Evolutionary conservation across 1,140 invertebrate genomes (phyloP).

Genomic region (Saccostrea cuccullata): DNA sequence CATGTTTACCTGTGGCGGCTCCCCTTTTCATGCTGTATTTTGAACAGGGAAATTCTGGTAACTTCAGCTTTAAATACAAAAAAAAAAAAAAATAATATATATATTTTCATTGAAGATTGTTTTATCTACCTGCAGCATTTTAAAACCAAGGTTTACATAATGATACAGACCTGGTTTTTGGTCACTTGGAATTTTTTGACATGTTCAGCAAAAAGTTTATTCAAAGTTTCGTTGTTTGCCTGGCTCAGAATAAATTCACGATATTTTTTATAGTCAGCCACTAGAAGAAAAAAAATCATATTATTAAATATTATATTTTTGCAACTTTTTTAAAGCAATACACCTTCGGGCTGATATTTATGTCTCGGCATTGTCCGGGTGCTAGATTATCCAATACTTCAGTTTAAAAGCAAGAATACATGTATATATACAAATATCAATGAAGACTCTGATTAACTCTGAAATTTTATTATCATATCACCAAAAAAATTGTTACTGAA

Average conservation of each 20-base stretch:
- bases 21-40: neutral
- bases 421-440: too few species aligned
- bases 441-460: too few species aligned
- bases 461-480: too few species aligned
- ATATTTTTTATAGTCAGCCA: conserved; percentile 37
- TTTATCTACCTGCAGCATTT: too few species aligned
- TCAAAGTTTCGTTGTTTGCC: conserved; percentile 40
- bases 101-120: neutral
- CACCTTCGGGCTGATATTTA: too few species aligned
- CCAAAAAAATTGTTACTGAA: too few species aligned
- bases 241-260: conserved; percentile 43
- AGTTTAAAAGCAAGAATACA: too few species aligned
- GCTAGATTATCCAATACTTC: too few species aligned
- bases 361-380: too few species aligned
- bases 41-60: neutral
- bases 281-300: neutral
- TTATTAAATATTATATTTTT: too few species aligned
- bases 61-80: neutral
- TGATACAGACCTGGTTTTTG: neutral
- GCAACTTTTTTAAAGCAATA: too few species aligned
- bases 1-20: neutral
- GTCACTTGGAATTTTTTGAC: conserved; percentile 1
- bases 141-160: neutral
- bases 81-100: neutral
- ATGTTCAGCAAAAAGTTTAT: conserved; percentile 44